phyloP scores from a whole-genome alignment of 2,113 vertebrate species.

The Oreocharis arfaki region DNA sequence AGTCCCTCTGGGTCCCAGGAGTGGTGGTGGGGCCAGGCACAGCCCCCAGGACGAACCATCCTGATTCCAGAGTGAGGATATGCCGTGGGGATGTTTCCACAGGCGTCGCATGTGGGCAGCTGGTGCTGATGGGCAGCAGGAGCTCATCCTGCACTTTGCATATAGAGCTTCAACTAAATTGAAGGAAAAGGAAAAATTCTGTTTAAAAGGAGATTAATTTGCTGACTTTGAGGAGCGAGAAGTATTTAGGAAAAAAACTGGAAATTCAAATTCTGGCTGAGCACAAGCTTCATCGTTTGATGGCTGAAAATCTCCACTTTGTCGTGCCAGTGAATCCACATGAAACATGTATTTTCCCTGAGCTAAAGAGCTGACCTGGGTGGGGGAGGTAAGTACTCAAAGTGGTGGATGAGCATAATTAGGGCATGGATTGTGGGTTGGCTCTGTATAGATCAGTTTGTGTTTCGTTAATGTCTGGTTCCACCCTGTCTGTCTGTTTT shows the following conservation, averaged over 20 bases:
- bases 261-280: not conserved
- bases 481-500: constrained; percentile 62
- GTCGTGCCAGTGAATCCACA: not conserved
- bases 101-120: accelerated
- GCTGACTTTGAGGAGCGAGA: not conserved
- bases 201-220: not conserved
- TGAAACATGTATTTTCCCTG: not conserved
- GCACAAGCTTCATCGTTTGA: not conserved
- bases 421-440: constrained; percentile 29
- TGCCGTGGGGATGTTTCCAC: accelerated
- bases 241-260: not conserved
- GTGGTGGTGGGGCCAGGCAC: not conserved
- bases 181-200: not conserved
- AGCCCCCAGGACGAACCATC: not conserved
- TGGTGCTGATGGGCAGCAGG: not conserved
- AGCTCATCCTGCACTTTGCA: not conserved
- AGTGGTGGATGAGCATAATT: not conserved
- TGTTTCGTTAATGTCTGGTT: constrained; percentile 52
- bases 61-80: accelerated
- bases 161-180: not conserved
- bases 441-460: constrained; percentile 47
- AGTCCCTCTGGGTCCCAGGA: not conserved
- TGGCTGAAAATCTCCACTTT: not conserved
- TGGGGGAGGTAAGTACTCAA: not conserved
- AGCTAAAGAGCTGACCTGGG: constrained; percentile 1